Conservation (phyloP, 2,113 vertebrate species). For the Hydrolagus affinis region DNA sequence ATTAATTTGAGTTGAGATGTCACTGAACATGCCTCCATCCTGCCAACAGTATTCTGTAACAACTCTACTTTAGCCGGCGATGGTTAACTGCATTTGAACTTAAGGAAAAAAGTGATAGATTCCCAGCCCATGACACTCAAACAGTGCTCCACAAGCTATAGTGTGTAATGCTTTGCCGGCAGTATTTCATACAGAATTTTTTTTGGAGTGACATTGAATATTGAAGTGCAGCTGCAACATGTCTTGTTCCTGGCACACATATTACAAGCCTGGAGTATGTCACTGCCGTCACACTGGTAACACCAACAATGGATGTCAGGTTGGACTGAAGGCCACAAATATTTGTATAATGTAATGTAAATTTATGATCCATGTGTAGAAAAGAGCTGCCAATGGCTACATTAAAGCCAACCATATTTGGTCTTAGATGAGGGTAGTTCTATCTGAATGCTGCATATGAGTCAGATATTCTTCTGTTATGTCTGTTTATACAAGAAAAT, state of each 20-base stretch:
- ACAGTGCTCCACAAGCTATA: neutral
- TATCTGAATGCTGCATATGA: neutral
- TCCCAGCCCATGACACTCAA: neutral
- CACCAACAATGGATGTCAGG: neutral
- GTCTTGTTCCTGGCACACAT: neutral
- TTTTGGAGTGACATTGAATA: neutral
- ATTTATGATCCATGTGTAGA: neutral
- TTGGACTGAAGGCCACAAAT: constrained; percentile 14
- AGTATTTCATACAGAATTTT: neutral
- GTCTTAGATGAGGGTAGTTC: neutral
- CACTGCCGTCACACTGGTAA: neutral
- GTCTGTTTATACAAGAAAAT: neutral
- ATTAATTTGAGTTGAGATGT: neutral
- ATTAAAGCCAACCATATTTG: neutral
- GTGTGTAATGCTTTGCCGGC: neutral
- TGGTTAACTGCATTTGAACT: neutral
- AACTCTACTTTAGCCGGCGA: neutral
- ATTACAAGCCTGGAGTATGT: neutral
- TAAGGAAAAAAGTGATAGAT: neutral
- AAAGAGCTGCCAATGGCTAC: neutral
- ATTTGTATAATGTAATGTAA: constrained; percentile 21
- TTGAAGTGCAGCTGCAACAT: neutral
- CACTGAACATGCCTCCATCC: neutral
- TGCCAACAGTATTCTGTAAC: neutral
- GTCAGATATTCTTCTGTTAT: neutral